These are phyloP conservation scores for Lutjanus erythropterus DNA, from an alignment of 2,113 vertebrate species.

Conservation along the genomic window DNA sequence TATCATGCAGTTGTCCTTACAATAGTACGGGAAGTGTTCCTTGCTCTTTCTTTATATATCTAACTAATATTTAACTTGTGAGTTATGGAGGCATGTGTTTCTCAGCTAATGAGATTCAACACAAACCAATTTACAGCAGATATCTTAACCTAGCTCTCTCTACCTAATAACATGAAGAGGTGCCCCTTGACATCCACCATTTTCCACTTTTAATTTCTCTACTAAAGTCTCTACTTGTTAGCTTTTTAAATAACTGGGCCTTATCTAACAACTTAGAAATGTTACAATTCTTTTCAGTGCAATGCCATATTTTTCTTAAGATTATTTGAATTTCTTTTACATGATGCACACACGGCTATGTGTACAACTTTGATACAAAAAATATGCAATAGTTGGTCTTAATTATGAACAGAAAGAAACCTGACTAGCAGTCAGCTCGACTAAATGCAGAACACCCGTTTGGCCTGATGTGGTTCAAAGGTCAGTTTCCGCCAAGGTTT, in stretches of 20 bases:
- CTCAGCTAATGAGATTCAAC: constrained; percentile 66
- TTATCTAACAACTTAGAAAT: neutral
- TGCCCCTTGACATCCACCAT: constrained; percentile 11
- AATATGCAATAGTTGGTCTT: neutral
- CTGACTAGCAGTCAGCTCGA: neutral
- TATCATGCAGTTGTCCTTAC: neutral
- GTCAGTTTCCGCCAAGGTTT: neutral
- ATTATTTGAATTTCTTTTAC: neutral
- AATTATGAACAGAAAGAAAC: neutral
- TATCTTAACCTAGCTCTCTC: constrained; percentile 12
- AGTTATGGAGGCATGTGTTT: constrained; percentile 43
- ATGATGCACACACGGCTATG: neutral
- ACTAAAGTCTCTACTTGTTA: neutral
- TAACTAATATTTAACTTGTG: constrained; percentile 33
- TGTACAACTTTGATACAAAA: neutral
- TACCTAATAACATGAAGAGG: constrained; percentile 24
- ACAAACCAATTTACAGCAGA: constrained; percentile 34
- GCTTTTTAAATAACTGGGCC: constrained; percentile 9
- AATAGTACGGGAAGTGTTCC: neutral
- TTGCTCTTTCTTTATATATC: neutral
- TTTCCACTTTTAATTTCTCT: constrained; percentile 6
- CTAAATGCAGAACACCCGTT: neutral
- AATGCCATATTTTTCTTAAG: neutral
- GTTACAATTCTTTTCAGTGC: neutral
- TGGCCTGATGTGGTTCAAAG: neutral